Base-by-base conservation (phyloP, 2,113 vertebrate genomes). In the Podiceps cristatus region DNA sequence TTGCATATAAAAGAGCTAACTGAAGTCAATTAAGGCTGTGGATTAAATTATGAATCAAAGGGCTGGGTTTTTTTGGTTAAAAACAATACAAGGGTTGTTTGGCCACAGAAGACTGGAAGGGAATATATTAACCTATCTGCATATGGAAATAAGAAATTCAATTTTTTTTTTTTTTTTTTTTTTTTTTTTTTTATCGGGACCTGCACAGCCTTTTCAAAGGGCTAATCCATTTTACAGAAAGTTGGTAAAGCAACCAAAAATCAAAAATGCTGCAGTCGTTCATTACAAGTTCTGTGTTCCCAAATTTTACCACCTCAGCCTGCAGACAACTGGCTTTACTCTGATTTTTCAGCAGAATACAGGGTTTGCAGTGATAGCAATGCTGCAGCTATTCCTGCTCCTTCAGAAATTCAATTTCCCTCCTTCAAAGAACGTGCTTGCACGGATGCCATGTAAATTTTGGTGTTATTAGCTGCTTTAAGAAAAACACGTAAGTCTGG, bases 1-100 rank as follows among this genome's bases (percentile, higher is more conserved):
- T 97, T 96, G 94, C 90, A 95, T 98, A 94, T 96, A 98, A 98
- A 96, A 97, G 91, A 96, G 93, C 86, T 96, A 88, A 78, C 69
- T 24, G 44, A 94, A 97, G 91, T 93, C 89, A 88, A 82, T 97
- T 97, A 75, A 95, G 71, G 72, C 59, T 45, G 86, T 67, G 62
- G 87, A 84, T 95, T 94, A 93, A 95, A 59, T 96, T 96, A 96
- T 96, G 88, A 94, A 81, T 97, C 81, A 94, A 88, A 93, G 37
- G 31, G 58, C n/a, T 68, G 77, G 3, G 3, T 3, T 73, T 83
- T 88, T 86, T 90, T 94, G 63, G 80, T 95, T 77, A 85, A 96
- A 88, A 97, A 72, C 90, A 88, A 86, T 53, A 35, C 47, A 75
- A 60, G 67, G 35, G 82, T 90, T 66, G 37, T 73, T 87, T 88